Evolutionary conservation across 2,888 invertebrate genomes (phyloP).

Genomic region (Myathropa florea): DNA sequence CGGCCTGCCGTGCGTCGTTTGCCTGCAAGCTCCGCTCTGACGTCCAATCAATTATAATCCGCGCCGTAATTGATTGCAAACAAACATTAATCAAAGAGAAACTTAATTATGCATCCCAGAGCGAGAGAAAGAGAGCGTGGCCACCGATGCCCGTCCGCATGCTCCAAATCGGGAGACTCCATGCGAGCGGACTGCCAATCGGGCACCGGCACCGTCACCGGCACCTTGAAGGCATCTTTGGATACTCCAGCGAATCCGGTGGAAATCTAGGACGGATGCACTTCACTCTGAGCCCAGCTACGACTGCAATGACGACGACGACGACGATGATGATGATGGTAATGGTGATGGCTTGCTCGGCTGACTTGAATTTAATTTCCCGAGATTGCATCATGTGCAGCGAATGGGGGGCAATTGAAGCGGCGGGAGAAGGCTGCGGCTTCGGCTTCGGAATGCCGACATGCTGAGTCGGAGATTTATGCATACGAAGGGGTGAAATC

Average conservation of each 20-base stretch:
- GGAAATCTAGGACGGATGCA: constrained; percentile 65
- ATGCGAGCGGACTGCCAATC: background rate
- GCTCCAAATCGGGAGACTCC: constrained; percentile 33
- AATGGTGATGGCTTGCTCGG: constrained; percentile 52
- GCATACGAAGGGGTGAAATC: constrained; percentile 54
- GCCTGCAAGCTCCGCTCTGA: constrained; percentile 35
- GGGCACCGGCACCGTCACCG: constrained; percentile 38
- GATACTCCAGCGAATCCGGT: constrained; percentile 37
- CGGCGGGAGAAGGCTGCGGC: background rate
- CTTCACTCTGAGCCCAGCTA: constrained; percentile 18
- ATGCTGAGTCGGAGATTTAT: constrained; percentile 62
- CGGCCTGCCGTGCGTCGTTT: background rate
- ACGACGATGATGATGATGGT: background rate
- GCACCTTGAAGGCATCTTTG: constrained; percentile 63
- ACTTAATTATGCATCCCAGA: constrained; percentile 63
- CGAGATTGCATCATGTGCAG: constrained; percentile 69
- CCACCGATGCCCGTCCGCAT: background rate
- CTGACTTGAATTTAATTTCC: constrained; percentile 66
- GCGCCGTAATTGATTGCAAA: constrained; percentile 66
- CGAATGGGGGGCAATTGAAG: constrained; percentile 32
- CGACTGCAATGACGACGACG: background rate
- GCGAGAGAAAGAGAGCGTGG: background rate
- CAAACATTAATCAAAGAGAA: constrained; percentile 70
- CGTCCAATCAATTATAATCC: constrained; percentile 65
- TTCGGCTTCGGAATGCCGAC: background rate